phyloP scores from a whole-genome alignment of 1,140 invertebrate genomes.

The Bombus waltoni region DNA sequence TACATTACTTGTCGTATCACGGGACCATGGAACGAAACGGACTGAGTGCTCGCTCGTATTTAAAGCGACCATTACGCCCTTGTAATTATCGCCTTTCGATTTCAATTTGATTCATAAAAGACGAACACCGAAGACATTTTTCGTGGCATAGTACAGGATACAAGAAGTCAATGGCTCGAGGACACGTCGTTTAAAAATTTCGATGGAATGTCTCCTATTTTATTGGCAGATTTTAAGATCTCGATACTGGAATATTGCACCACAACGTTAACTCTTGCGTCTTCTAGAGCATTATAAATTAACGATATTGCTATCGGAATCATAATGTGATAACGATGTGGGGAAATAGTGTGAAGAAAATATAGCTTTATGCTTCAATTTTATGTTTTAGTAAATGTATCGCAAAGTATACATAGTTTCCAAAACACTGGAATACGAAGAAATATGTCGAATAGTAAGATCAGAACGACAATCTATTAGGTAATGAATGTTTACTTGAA shows the following conservation, averaged over 20 bases:
- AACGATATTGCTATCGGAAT: neutral
- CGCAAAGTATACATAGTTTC: too few species aligned
- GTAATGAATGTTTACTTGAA: too few species aligned
- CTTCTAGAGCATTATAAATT: neutral
- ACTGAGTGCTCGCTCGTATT: conserved; percentile 65
- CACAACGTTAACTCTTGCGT: neutral
- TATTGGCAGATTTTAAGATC: neutral
- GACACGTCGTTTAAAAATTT: conserved; percentile 29
- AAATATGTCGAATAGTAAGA: too few species aligned
- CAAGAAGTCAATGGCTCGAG: neutral
- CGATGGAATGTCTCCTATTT: neutral
- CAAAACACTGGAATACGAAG: too few species aligned
- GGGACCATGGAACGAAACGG: conserved; percentile 27
- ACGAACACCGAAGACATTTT: conserved; percentile 6
- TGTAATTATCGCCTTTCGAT: conserved; percentile 77
- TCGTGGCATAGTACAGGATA: too few species aligned
- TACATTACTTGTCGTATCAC: conserved; percentile 72
- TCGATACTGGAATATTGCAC: neutral
- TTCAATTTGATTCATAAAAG: conserved; percentile 69
- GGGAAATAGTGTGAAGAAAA: neutral
- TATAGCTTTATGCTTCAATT: too few species aligned
- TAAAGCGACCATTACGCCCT: conserved; percentile 74
- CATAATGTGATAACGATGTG: neutral
- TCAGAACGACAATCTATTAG: too few species aligned
- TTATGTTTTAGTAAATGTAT: too few species aligned